Evolutionary conservation across 2,888 invertebrate species (phyloP).

Genomic region (Elaeidobius kamerunicus): DNA sequence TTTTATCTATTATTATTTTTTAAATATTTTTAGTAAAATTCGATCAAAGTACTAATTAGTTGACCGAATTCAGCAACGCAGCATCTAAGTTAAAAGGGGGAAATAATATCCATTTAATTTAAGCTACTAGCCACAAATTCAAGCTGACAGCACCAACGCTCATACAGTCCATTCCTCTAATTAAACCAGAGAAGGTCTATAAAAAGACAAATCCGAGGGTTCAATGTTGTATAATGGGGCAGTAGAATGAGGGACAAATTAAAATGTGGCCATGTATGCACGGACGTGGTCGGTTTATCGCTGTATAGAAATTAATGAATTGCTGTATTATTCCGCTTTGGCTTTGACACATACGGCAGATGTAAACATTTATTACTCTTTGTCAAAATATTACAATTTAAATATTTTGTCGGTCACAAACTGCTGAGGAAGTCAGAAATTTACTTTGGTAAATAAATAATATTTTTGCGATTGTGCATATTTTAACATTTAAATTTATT

Average conservation of each 20-base stretch:
- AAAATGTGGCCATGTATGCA: constrained; percentile 28
- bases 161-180: constrained; percentile 30
- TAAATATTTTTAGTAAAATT: neutral
- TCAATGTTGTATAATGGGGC: constrained; percentile 26
- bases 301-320: constrained; percentile 23
- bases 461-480: too few species aligned
- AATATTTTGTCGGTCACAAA: too few species aligned
- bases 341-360: neutral
- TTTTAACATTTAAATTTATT: too few species aligned
- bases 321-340: constrained; percentile 14
- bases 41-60: neutral
- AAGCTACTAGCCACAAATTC: constrained; percentile 21
- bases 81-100: neutral
- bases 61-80: neutral
- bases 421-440: too few species aligned
- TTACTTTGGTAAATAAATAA: too few species aligned
- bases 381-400: too few species aligned
- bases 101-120: constrained; percentile 26
- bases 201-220: constrained; percentile 30
- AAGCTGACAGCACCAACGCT: constrained; percentile 23
- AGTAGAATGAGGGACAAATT: constrained; percentile 28
- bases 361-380: neutral
- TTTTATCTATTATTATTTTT: neutral
- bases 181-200: constrained; percentile 26
- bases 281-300: constrained; percentile 27